Base-by-base conservation (phyloP, 2,113 vertebrate species). In the Trogon melanurus region DNA sequence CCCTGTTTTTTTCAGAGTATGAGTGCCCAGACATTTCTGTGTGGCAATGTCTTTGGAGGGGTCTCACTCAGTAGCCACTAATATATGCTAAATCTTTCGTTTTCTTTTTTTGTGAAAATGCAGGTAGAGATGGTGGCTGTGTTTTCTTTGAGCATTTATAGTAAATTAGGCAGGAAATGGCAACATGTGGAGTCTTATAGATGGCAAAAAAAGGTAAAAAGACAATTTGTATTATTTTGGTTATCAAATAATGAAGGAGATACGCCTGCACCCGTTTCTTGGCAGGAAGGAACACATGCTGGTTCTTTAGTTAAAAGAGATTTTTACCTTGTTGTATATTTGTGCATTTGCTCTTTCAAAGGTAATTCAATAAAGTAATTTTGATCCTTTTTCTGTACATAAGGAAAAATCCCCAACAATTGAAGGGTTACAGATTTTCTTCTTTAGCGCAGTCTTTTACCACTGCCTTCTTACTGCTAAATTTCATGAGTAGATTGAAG, bases 101-200 rank as follows among this genome's bases (percentile, higher is more conserved):
- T 65, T 13, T 6, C 36, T 36, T 36, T 36, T 36, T 36, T 14
- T n/a, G 13, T 38, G 48, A 78, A 86, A 86, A 80, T 23, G 20
- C 22, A 79, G 56, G 12, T 36, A 74, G 9, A 0, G 0, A 30
- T 30, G 25, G 5, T 1, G 10, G 30, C 45, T 54, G 5, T 20
- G 27, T 54, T 80, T 69, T 64, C 32, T 70, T 83, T n/a, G 65
- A 5, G 8, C 79, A 26, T 38, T 85, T 66, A 47, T 36, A 53
- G 38, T 29, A 64, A 78, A 64, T 75, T 30, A 89, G 26, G 65
- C 5, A 57, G 81, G 12, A 23, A 67, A 53, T 57, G 64, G 64
- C 47, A 91, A 65, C 11, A 11, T 13, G 30, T 69, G n/a, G 30
- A 91, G 48, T 25, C 18, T 65, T 82, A 82, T 1, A 72, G 45